These are phyloP conservation scores for Molothrus aeneus DNA, from an alignment of 2,797 vertebrate genomes.

Conservation along the genomic window DNA sequence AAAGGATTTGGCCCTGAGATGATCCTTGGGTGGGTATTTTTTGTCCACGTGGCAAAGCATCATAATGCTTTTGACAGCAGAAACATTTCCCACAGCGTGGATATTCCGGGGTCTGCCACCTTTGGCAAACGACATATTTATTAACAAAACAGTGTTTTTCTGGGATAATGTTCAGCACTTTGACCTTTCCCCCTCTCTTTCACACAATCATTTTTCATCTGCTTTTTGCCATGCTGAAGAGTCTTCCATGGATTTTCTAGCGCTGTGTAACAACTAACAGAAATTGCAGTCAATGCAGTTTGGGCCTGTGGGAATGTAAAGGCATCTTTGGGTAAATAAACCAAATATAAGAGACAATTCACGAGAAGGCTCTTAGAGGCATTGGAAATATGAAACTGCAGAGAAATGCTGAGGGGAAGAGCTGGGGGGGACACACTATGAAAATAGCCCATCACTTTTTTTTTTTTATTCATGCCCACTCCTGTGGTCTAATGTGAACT, in stretches of 20 bases:
- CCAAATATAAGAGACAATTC: background rate
- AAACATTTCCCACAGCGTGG: background rate
- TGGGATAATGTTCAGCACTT: background rate
- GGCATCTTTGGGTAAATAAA: slow-evolving; percentile 34
- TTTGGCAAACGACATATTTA: background rate
- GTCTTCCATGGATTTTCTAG: background rate
- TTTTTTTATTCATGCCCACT: background rate
- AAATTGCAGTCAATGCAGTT: background rate
- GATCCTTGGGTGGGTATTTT: background rate
- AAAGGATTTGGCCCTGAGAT: background rate
- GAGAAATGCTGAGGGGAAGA: background rate
- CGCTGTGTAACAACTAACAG: background rate
- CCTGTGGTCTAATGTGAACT: background rate
- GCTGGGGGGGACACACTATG: background rate
- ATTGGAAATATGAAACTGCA: background rate
- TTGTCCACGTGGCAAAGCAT: background rate
- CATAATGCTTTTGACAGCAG: background rate
- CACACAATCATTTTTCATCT: slow-evolving; percentile 1
- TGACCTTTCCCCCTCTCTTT: background rate
- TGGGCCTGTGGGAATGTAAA: background rate
- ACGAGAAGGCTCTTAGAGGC: background rate
- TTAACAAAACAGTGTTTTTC: slow-evolving; percentile 12
- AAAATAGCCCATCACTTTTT: background rate
- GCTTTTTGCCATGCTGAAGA: background rate
- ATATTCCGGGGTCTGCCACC: background rate